Conservation (phyloP, 2,888 invertebrate species). For the Adelphocoris suturalis region DNA sequence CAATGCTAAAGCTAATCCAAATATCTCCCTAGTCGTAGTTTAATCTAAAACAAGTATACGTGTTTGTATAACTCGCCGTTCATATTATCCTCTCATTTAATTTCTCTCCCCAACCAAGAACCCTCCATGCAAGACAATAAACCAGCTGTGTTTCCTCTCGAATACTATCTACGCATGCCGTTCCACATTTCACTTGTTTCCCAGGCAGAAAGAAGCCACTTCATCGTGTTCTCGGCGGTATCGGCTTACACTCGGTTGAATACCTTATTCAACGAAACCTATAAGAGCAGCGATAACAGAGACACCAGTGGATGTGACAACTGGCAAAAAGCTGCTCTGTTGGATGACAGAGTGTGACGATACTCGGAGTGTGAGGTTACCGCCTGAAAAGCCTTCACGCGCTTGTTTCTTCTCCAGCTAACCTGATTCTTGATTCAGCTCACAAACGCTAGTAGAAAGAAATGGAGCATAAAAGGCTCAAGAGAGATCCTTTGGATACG, state of each 20-base stretch:
- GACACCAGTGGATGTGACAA: conserved; percentile 4
- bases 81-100: too few species aligned
- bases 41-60: too few species aligned
- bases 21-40: too few species aligned
- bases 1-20: too few species aligned
- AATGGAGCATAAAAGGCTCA: conserved; percentile 46
- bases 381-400: conserved; percentile 21
- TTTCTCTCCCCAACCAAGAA: too few species aligned
- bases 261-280: conserved; percentile 54
- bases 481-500: background rate
- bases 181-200: conserved; percentile 22
- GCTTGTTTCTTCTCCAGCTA: background rate
- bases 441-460: conserved; percentile 38
- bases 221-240: background rate
- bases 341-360: conserved; percentile 17
- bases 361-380: background rate
- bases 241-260: conserved; percentile 45
- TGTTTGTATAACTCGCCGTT: too few species aligned
- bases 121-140: too few species aligned
- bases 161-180: background rate
- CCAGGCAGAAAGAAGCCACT: conserved; percentile 8
- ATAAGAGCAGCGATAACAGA: conserved; percentile 6
- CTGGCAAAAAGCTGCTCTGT: conserved; percentile 5
- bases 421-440: conserved; percentile 41
- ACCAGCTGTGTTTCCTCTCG: too few species aligned